Conservation (phyloP, 2,888 invertebrate species). For the Drosophila suboccidentalis region DNA sequence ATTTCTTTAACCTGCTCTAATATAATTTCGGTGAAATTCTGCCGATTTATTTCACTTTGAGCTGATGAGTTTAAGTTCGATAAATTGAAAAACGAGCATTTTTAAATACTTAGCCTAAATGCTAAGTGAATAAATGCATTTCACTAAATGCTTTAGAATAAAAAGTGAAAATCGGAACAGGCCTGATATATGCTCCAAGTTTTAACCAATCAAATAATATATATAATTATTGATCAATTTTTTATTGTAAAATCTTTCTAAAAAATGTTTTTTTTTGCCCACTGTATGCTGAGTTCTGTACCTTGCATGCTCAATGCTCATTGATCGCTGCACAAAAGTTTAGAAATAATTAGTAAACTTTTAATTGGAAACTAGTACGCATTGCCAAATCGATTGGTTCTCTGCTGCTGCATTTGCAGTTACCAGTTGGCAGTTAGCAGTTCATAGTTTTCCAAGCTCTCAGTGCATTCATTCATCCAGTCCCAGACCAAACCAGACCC, state of each 20-base stretch:
- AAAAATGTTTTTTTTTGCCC: not conserved
- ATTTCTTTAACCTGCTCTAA: too few species aligned
- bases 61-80: too few species aligned
- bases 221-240: not conserved
- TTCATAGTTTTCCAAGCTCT: slow-evolving; percentile 14
- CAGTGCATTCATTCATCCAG: slow-evolving; percentile 14
- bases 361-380: slow-evolving; percentile 80
- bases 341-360: slow-evolving; percentile 81
- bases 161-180: too few species aligned
- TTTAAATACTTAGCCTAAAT: too few species aligned
- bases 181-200: not conserved
- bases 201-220: not conserved
- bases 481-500: slow-evolving; percentile 5
- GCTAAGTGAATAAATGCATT: too few species aligned
- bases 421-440: slow-evolving; percentile 18
- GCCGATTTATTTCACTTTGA: too few species aligned
- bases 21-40: too few species aligned
- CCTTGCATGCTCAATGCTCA: slow-evolving; percentile 74
- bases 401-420: slow-evolving; percentile 3
- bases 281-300: slow-evolving; percentile 29
- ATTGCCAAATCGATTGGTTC: slow-evolving; percentile 74
- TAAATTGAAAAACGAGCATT: too few species aligned
- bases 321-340: slow-evolving; percentile 79
- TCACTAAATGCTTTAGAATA: too few species aligned
- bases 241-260: too few species aligned